Conservation (phyloP, 2,888 invertebrate species). For the Lucinisca nassula region DNA sequence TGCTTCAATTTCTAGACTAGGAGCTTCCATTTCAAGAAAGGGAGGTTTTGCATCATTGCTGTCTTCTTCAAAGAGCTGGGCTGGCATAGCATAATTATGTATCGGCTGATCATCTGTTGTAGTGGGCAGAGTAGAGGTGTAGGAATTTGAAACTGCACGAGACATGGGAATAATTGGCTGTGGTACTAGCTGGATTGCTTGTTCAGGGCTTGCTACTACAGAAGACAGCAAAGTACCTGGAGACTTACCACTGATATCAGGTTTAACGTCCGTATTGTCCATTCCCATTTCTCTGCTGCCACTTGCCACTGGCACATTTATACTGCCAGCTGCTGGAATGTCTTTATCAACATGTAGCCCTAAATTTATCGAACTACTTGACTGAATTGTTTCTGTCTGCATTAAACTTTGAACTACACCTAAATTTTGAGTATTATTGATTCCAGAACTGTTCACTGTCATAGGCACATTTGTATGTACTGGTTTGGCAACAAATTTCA, state of each 20-base stretch:
- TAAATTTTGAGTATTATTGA: background rate
- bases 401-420: background rate
- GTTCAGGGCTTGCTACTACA: conserved; percentile 13
- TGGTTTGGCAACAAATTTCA: background rate
- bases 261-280: background rate
- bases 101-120: conserved; percentile 33
- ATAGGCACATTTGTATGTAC: background rate
- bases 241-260: background rate
- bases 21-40: conserved; percentile 63
- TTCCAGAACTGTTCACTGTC: background rate
- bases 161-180: conserved; percentile 79
- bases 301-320: too few species aligned
- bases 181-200: conserved; percentile 75
- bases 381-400: background rate
- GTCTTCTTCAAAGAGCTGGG: conserved; percentile 61
- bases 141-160: conserved; percentile 56
- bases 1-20: conserved; percentile 66
- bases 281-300: background rate
- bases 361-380: background rate
- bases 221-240: background rate
- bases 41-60: conserved; percentile 64
- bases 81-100: conserved; percentile 55
- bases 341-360: background rate
- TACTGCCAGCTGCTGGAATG: too few species aligned
- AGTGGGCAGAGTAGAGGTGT: background rate